Conservation (phyloP, 2,113 vertebrate genomes). For the Propithecus coquereli region DNA sequence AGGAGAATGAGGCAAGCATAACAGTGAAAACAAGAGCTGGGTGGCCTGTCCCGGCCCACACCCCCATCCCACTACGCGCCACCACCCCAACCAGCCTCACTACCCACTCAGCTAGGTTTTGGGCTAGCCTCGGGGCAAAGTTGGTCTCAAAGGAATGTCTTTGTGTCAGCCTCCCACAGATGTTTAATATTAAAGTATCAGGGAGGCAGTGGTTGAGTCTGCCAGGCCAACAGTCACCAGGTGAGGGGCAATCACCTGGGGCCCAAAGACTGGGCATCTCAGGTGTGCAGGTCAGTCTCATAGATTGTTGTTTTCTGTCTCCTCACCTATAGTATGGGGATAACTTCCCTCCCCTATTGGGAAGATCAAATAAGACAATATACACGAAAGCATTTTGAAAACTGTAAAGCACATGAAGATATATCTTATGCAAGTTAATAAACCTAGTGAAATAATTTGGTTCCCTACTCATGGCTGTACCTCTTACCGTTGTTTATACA, state of each 20-base stretch:
- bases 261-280: not conserved
- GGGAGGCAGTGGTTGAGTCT: not conserved
- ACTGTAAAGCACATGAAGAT: not conserved
- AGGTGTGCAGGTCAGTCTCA: not conserved
- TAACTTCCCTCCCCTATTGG: not conserved
- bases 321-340: not conserved
- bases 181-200: not conserved
- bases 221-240: not conserved
- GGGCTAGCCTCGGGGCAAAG: not conserved
- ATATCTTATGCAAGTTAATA: not conserved
- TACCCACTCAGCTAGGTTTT: not conserved
- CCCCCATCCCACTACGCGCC: not conserved
- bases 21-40: not conserved
- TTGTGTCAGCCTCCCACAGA: not conserved
- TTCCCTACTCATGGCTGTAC: not conserved
- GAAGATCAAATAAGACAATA: not conserved
- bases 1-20: not conserved
- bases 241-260: not conserved
- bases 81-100: no score
- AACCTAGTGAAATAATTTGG: not conserved
- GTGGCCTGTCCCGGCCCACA: not conserved
- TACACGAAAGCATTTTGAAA: not conserved
- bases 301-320: no score
- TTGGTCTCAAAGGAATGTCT: not conserved
- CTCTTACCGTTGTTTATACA: not conserved